Base-by-base conservation (phyloP, 2,797 vertebrate species). In the Mallotus villosus region DNA sequence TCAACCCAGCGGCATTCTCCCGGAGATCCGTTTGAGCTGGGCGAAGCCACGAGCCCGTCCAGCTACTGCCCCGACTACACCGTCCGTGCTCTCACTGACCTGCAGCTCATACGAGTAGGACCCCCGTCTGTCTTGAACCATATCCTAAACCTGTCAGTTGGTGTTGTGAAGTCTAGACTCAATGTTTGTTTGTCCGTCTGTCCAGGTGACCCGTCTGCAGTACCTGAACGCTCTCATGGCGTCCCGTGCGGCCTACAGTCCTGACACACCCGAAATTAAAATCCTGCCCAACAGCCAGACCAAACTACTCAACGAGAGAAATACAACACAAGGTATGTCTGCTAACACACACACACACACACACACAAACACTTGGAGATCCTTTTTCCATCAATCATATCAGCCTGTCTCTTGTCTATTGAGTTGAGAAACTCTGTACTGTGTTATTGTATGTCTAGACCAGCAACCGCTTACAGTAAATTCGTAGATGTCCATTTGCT, bases 31-130 rank as follows among this genome's bases (percentile, higher is more conserved):
- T 91, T 92, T 0, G 95, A 95, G 66, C 74, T 93, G 3, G 81
- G 86, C 0, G 95, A 96, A 0, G 91, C 92, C 1, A 79, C 91
- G 21, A 92, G 88, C 80, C 92, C 91, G 6, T 90, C 93, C 69
- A 89, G 91, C 0, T 97, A 97, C 63, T 96, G 95, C 84, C 96
- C 96, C 0, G 96, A 97, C 91, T 97, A 97, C 91, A 97, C 95
- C 3, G 96, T 97, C 81, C 91, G 95, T 77, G 96, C 95, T 2
- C 95, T 97, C 37, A 95, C 94, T 0, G 96, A 97, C 84, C 91
- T 97, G 82, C 96, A 97, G 92, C 89, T 96, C 78, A 94, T 97
- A 81, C 94, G 95, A 92, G 93, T 92, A 41, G 29, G 78, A 37
- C 0, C 57, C 57, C 8, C 12, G 0, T 53, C 1, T 32, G 27